A percentile compares a stretch with the other conserved stretches of the same genome.
These are phyloP conservation scores for Drosophila affinis DNA, from an alignment of 2,888 invertebrate species.

Conservation along the genomic window DNA sequence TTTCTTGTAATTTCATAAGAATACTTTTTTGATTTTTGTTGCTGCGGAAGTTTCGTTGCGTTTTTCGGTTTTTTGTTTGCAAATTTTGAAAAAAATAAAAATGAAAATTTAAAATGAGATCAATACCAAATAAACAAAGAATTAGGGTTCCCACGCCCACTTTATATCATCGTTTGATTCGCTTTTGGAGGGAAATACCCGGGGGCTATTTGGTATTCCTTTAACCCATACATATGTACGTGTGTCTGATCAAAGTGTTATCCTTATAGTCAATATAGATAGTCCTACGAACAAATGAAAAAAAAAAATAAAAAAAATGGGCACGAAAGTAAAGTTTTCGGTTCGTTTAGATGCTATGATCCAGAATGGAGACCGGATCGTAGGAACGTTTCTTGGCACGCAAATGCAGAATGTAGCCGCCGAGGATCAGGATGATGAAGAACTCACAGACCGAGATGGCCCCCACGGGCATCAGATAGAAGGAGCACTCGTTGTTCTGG, in stretches of 20 bases:
- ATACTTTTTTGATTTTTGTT: constrained; percentile 69
- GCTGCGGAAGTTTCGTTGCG: constrained; percentile 65
- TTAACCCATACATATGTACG: background rate
- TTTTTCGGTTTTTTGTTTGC: constrained; percentile 29
- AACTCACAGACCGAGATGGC: constrained; percentile 2
- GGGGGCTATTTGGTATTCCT: constrained; percentile 22
- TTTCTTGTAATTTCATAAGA: constrained; percentile 70
- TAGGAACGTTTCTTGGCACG: constrained; percentile 82
- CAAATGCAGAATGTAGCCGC: constrained; percentile 67
- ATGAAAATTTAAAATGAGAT: constrained; percentile 39
- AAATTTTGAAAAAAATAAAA: constrained; percentile 54
- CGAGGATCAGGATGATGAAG: constrained; percentile 40
- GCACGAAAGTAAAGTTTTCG: constrained; percentile 10
- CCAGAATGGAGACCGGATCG: constrained; percentile 81
- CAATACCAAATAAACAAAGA: constrained; percentile 45
- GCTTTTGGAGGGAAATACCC: constrained; percentile 4
- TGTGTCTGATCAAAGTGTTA: background rate
- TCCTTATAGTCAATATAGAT: background rate
- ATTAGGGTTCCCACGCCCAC: background rate
- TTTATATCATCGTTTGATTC: background rate
- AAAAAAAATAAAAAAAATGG: constrained; percentile 2
- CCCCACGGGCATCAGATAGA: constrained; percentile 12
- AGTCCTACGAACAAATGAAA: background rate
- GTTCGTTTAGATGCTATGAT: constrained; percentile 78
- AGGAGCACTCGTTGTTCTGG: constrained; percentile 46